Conservation (phyloP, 2,888 invertebrate species). For the Embidobia sp. region DNA sequence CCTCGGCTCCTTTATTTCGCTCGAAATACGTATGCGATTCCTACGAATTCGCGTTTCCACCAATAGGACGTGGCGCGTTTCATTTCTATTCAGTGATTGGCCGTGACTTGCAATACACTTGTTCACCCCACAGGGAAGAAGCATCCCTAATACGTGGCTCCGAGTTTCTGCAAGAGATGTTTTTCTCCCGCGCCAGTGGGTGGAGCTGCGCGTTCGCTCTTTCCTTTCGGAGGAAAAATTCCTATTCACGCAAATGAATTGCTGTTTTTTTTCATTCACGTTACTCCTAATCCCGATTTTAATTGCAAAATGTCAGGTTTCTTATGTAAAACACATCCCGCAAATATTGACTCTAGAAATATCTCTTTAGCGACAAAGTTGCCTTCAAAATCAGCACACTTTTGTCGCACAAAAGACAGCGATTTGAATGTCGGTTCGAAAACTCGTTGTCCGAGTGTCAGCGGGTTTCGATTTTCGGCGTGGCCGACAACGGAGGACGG, state of each 20-base stretch:
- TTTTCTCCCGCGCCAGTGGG: slow-evolving; percentile 53
- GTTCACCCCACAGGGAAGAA: slow-evolving; percentile 57
- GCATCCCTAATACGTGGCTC: slow-evolving; percentile 46
- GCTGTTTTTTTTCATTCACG: slow-evolving; percentile 19
- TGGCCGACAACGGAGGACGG: no score
- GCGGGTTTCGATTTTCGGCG: no score
- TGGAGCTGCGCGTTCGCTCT: slow-evolving; percentile 49
- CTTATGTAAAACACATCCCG: no score
- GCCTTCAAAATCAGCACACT: no score
- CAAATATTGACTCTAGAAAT: no score
- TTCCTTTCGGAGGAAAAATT: slow-evolving; percentile 29
- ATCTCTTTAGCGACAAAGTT: no score
- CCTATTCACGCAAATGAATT: slow-evolving; percentile 10
- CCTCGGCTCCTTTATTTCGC: not conserved
- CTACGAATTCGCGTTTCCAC: slow-evolving; percentile 4
- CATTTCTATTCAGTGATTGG: slow-evolving; percentile 63
- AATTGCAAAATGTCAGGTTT: no score
- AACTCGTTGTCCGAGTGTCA: no score
- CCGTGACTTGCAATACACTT: slow-evolving; percentile 54
- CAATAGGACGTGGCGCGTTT: slow-evolving; percentile 42
- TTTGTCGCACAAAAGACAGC: no score
- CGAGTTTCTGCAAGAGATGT: slow-evolving; percentile 44
- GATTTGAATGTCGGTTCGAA: no score
- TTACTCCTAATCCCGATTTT: no score
- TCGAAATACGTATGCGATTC: slow-evolving; percentile 6